Base-by-base conservation (phyloP, 2,113 vertebrate genomes). In the Engraulis encrasicolus region DNA sequence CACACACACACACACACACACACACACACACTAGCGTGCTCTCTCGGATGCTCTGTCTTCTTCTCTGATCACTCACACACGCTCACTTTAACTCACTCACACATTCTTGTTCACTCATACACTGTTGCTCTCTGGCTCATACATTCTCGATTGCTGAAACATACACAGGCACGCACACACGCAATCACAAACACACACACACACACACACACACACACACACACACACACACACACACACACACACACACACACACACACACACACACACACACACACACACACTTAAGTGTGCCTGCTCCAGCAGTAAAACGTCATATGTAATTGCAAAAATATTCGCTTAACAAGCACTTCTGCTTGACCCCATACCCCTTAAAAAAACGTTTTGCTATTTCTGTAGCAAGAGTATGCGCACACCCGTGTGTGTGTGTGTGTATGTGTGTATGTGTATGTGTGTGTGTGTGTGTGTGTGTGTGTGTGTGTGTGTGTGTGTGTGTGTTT, bases 301-400 rank as follows among this genome's bases (percentile, higher is more conserved):
- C 85, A 79, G 78, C 81, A 71, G 31, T 61, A 82, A 80, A 79
- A 40, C 85, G 71, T 88, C 80, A 86, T 50, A 36, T 78, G 34
- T 78, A 77, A 78, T 77, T 77, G 77, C 48, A 66, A n/a, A 66
- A 66, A 66, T 27, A 31, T 66, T 66, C 27, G 27, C 58, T 66
- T 23, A 66, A n/a, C 58, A 12, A 66, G 58, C 23, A 66, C 58
- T 66, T 66, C 58, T 27, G 23, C 58, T 66, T 31, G 58, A 31
- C 58, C 58, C 58, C 58, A 7, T 23, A n/a, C 20, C 23, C 54
- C 0, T 23, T 19, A 58, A n/a, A 58, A 58, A 6, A 23, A 11
- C 6, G 31, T 27, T 12, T 27, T 66, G 23, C 27, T 66, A 66
- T 66, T 31, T 58, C 20, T n/a, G 18, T 58, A 6, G 19, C 54